These are phyloP conservation scores for Zaprionus vittiger DNA, from an alignment of 1,140 invertebrate genomes.

Conservation along the genomic window DNA sequence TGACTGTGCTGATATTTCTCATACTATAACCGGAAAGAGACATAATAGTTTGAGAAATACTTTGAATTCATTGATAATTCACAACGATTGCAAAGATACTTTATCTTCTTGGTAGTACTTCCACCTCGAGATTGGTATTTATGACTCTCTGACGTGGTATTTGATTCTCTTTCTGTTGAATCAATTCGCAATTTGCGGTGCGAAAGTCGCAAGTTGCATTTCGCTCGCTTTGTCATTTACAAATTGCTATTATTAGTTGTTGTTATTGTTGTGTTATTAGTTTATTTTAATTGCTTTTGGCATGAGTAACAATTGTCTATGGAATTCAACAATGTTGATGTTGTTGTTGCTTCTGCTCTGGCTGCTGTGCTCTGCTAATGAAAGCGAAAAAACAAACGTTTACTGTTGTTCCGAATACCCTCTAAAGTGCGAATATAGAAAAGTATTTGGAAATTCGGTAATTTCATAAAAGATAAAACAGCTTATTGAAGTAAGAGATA, in stretches of 20 bases:
- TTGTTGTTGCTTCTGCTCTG: constrained; percentile 14
- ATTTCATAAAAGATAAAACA: too few species aligned
- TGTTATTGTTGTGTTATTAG: constrained; percentile 10
- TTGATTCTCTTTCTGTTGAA: constrained; percentile 48
- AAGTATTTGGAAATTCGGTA: neutral
- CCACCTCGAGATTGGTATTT: constrained; percentile 14
- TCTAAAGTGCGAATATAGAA: neutral
- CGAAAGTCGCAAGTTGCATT: constrained; percentile 27
- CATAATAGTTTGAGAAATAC: constrained; percentile 17
- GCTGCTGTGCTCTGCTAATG: constrained; percentile 41
- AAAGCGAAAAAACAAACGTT: constrained; percentile 11
- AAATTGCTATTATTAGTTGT: constrained; percentile 74
- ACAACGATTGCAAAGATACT: constrained; percentile 2
- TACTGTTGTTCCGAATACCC: neutral
- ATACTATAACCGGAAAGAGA: neutral
- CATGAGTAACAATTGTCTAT: constrained; percentile 69
- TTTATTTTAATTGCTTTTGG: constrained; percentile 65
- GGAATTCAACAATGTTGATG: constrained; percentile 40
- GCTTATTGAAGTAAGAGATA: too few species aligned
- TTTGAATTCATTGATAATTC: constrained; percentile 3
- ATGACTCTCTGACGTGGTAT: neutral
- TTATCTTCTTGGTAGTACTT: neutral
- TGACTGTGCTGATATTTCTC: neutral
- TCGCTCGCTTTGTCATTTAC: constrained; percentile 53
- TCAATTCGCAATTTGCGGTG: constrained; percentile 40